Evolutionary conservation across 2,113 vertebrate species (phyloP).

Genomic region (Semicossyphus pulcher): DNA sequence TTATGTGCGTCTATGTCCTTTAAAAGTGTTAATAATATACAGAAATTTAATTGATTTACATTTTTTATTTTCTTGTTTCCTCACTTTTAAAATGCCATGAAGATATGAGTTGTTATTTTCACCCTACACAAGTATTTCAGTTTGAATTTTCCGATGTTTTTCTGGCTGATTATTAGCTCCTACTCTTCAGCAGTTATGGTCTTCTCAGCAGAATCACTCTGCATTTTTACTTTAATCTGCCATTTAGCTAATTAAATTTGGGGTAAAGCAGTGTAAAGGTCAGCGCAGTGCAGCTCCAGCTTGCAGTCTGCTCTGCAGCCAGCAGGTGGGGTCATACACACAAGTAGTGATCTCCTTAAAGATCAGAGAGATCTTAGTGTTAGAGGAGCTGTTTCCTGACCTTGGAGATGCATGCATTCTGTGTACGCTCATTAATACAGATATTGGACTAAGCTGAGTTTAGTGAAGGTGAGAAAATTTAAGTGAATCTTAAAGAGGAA

Average conservation of each 20-base stretch:
- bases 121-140: neutral
- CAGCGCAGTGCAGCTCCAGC: constrained; percentile 3
- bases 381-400: constrained; percentile 26
- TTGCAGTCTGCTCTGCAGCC: constrained; percentile 23
- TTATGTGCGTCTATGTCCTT: neutral
- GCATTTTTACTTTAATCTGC: constrained; percentile 57
- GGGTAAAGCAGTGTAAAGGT: constrained; percentile 17
- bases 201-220: constrained; percentile 60
- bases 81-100: neutral
- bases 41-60: no score
- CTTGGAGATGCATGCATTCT: constrained; percentile 30
- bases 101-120: constrained; percentile 19
- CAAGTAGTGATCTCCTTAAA: neutral
- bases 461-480: constrained; percentile 9
- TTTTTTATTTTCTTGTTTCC: neutral
- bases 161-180: constrained; percentile 50
- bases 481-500: neutral
- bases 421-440: neutral
- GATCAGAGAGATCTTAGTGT: neutral
- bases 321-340: constrained; percentile 69
- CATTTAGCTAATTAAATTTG: constrained; percentile 71
- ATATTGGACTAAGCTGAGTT: neutral
- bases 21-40: no score
- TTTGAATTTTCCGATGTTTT: constrained; percentile 62
- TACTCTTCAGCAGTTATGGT: constrained; percentile 47